Conservation (phyloP, 2,113 vertebrate genomes). For the Xenopus borealis region DNA sequence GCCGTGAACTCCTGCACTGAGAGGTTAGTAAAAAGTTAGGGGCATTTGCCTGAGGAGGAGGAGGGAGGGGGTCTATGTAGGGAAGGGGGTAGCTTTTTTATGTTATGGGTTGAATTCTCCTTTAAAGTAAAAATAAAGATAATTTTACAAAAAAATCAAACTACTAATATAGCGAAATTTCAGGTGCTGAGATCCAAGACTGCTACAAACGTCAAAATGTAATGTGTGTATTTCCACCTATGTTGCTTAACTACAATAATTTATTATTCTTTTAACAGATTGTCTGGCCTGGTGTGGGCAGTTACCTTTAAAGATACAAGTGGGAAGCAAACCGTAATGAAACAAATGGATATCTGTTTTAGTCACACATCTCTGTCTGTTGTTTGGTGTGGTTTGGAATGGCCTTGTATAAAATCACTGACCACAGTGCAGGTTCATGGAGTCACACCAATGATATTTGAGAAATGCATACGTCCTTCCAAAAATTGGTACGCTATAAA, state of each 20-base stretch:
- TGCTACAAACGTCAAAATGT: too few species aligned
- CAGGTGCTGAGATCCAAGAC: too few species aligned
- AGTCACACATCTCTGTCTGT: conserved; percentile 70
- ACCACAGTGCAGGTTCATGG: conserved; percentile 72
- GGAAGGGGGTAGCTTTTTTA: too few species aligned
- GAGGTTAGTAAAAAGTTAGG: too few species aligned
- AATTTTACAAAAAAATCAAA: too few species aligned
- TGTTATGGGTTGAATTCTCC: too few species aligned
- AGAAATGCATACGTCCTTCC: conserved; percentile 37
- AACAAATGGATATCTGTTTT: conserved; percentile 63
- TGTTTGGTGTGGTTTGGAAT: conserved; percentile 66
- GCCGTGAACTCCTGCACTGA: too few species aligned
- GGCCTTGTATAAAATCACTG: conserved; percentile 62
- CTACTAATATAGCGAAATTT: too few species aligned
- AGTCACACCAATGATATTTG: conserved; percentile 65
- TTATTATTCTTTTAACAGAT: conserved; percentile 51
- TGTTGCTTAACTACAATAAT: not conserved
- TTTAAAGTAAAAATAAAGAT: too few species aligned
- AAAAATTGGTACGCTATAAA: conserved; percentile 58
- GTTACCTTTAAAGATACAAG: conserved; percentile 67
- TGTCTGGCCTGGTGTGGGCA: conserved; percentile 69
- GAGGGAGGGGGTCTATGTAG: too few species aligned
- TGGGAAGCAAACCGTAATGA: conserved; percentile 60
- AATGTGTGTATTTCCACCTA: too few species aligned
- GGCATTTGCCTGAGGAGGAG: too few species aligned